Base-by-base conservation (phyloP, 2,113 vertebrate genomes). In the Clinocottus analis region DNA sequence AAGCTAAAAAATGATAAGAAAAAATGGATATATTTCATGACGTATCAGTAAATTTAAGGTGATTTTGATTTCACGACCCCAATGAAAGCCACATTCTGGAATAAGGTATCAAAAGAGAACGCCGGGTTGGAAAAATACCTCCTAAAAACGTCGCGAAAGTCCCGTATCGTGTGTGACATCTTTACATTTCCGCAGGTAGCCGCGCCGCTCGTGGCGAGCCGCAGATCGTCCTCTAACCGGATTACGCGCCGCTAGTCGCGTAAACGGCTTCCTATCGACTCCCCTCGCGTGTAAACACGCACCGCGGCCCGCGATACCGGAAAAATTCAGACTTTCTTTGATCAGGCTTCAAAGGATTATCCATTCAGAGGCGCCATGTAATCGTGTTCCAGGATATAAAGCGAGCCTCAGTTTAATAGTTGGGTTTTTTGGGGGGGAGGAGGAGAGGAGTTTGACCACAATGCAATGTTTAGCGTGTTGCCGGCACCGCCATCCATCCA, bases 291-390 rank as follows among this genome's bases (percentile, higher is more conserved):
- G 58, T 84, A 78, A 86, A 90, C 79, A 87, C 65, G 60, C 4
- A 75, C 75, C 25, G 25, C 73, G 80, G 53, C 76, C 67, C 83
- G n/a, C n/a, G n/a, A n/a, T n/a, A 80, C 77, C 85, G 72, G 55
- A 75, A 5, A 70, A 66, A 81, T 87, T 82, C 84, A 69, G 77
- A 83, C 81, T 72, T 65, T 67, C 88, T 92, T 92, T 91, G 88
- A 92, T 91, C 85, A 66, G 63, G 63, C 88, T 88, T 84, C 90
- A 90, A 85, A 90, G 86, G 82, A 90, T 86, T 72, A 85, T 84
- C 83, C 77, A 31, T 74, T 69, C 14, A 39, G 78, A 65, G 72
- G 75, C 62, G 43, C 77, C 82, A 62, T 89, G 82, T 82, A 86
- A 88, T 88, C 76, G 29, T 76, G 75, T 87, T 89, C 77, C 51